Evolutionary conservation across 2,888 invertebrate genomes (phyloP).

Genomic region (Hirtodrosophila histrioides): DNA sequence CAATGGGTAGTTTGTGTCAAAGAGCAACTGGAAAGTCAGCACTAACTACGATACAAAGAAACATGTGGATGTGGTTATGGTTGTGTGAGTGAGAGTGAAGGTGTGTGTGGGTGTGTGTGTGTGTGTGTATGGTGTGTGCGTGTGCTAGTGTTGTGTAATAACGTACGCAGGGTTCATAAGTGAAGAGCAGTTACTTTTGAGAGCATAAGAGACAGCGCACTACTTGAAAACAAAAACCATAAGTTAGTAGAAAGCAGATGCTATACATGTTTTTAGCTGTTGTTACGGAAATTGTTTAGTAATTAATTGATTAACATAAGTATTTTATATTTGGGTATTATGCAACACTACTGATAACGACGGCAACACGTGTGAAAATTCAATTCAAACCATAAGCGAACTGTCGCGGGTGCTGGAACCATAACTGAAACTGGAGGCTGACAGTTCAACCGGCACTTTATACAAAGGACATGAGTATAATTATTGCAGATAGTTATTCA

Average conservation of each 20-base stretch:
- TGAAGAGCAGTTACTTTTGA: slow-evolving; percentile 39
- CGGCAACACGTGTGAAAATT: slow-evolving; percentile 56
- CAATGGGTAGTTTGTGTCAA: slow-evolving; percentile 52
- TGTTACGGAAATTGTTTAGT: slow-evolving; percentile 45
- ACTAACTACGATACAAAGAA: slow-evolving; percentile 81
- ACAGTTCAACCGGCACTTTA: slow-evolving; percentile 51
- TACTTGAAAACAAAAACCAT: slow-evolving; percentile 56
- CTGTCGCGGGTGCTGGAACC: slow-evolving; percentile 63
- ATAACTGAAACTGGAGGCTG: slow-evolving; percentile 47
- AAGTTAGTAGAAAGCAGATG: slow-evolving; percentile 57
- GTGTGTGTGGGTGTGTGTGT: slow-evolving; percentile 20
- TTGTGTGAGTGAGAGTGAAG: slow-evolving; percentile 25
- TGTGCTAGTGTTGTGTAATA: slow-evolving; percentile 57
- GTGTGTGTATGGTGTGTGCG: slow-evolving; percentile 27
- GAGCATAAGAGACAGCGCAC: slow-evolving; percentile 54
- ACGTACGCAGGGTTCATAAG: slow-evolving; percentile 47
- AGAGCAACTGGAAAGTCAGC: slow-evolving; percentile 79
- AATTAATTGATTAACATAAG: slow-evolving; percentile 44
- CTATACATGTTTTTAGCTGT: slow-evolving; percentile 41
- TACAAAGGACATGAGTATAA: slow-evolving; percentile 58
- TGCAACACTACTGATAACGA: slow-evolving; percentile 60
- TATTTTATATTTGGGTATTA: slow-evolving; percentile 35
- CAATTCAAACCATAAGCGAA: slow-evolving; percentile 41
- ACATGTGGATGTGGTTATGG: slow-evolving; percentile 59
- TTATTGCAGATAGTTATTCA: slow-evolving; percentile 17